A percentile compares a stretch with the other conserved stretches of the same genome.
These are phyloP conservation scores for Geotrypetes seraphini DNA, from an alignment of 2,797 vertebrate species.

Conservation along the genomic window DNA sequence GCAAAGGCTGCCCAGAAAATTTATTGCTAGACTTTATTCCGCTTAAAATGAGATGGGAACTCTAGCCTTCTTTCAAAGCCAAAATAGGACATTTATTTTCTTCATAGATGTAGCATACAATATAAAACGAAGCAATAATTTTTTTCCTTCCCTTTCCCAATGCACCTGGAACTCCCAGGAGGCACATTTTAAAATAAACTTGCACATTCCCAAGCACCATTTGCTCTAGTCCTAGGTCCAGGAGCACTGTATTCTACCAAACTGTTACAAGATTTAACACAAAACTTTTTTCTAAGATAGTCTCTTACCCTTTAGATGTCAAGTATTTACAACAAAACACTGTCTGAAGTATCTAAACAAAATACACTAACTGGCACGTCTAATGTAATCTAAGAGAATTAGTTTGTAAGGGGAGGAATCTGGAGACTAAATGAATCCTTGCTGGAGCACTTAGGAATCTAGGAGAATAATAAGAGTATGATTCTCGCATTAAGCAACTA, in stretches of 20 bases:
- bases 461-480: too few species aligned
- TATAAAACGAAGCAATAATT: constrained; percentile 51
- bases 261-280: constrained; percentile 30
- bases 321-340: too few species aligned
- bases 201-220: constrained; percentile 44
- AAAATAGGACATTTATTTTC: constrained; percentile 54
- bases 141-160: constrained; percentile 24
- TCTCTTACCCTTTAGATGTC: too few species aligned
- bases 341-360: too few species aligned
- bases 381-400: too few species aligned
- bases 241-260: constrained; percentile 23
- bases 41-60: constrained; percentile 55
- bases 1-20: constrained; percentile 61
- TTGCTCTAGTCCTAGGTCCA: constrained; percentile 46
- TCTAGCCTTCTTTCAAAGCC: constrained; percentile 48
- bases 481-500: too few species aligned
- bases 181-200: constrained; percentile 54
- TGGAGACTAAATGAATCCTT: too few species aligned
- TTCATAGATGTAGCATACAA: constrained; percentile 61
- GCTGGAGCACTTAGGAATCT: too few species aligned
- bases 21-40: constrained; percentile 65
- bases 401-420: too few species aligned
- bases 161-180: constrained; percentile 44
- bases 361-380: too few species aligned
- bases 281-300: too few species aligned